Base-by-base conservation (phyloP, 1,140 invertebrate genomes). In the Drosophila azteca region DNA sequence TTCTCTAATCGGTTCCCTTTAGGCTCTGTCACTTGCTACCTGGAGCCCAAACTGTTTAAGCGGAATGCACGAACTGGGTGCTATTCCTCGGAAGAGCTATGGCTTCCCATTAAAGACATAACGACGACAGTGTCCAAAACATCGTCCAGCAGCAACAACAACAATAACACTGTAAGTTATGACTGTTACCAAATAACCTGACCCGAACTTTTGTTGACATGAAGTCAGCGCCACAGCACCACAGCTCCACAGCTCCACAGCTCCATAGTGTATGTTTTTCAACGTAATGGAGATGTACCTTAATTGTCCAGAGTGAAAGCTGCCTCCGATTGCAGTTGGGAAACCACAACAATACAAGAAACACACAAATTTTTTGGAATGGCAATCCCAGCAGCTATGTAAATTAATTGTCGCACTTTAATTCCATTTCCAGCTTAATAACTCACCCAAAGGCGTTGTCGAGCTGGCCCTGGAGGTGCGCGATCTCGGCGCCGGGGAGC, bases 71-170 rank as follows among this genome's bases (percentile, higher is more conserved):
- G 92, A 46, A 94, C 94, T 77, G 92, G 93, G 41, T 92, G 94
- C 45, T 94, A 94, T 51, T 93, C 94, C 3, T 96, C 95, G n/a
- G 95, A 95, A 8, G 95, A 96, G 85, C 93, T 96, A 77, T 96
- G 95, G 95, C 93, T 95, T 78, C 94, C 94, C 15, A 92, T 96
- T 45, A 95, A 95, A 92, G 94, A 95, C 45, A 95, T 96, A 44
- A 93, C 94, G 3, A 90, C 89, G n/a, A 90, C 89, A 13, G 88
- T 90, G 43, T 53, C 68, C 22, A 87, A 85, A 60, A 54, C 71
- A 39, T 51, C 75, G 17, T 76, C 84, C 54, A 77, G 45, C 61
- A 79, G 48, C 61, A 85, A 85, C 61, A 85, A 90, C 54, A 85
- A 74, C 48, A 52, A 57, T 8, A 55, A 70, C 22, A 39, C 35